These are phyloP conservation scores for Scolopax mira DNA, from an alignment of 2,113 vertebrate species.

Conservation along the genomic window DNA sequence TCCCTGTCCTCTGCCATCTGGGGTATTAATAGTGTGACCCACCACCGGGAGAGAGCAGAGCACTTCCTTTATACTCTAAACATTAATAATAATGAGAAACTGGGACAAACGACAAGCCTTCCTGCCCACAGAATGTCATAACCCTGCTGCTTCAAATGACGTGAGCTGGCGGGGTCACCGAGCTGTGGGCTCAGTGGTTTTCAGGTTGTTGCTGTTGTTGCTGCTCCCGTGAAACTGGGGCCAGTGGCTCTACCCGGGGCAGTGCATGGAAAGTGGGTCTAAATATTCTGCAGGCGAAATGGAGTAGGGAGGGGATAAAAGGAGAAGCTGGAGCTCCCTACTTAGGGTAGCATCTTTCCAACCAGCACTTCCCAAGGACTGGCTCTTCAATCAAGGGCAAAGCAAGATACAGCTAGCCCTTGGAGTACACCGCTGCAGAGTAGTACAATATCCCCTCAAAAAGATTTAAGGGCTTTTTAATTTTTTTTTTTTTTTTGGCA, in stretches of 20 bases:
- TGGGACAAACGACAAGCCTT: conserved; percentile 26
- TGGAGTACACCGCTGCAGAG: background rate
- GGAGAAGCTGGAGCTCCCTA: background rate
- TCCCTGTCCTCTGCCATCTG: conserved; percentile 47
- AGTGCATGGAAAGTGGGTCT: background rate
- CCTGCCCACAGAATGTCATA: conserved; percentile 19
- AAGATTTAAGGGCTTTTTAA: background rate
- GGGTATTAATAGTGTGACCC: conserved; percentile 54
- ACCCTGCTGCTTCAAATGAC: background rate
- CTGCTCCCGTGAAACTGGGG: background rate
- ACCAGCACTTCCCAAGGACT: background rate
- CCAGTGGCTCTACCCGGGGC: background rate
- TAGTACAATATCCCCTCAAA: background rate
- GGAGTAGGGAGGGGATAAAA: background rate
- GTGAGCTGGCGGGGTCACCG: background rate
- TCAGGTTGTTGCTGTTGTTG: background rate
- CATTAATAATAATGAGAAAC: conserved; percentile 20
- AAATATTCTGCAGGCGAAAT: background rate
- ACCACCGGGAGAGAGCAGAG: conserved; percentile 39
- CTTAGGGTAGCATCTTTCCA: background rate
- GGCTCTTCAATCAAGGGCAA: background rate
- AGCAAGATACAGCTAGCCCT: background rate
- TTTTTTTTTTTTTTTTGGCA: background rate
- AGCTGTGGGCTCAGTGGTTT: background rate
- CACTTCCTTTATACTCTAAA: conserved; percentile 47